Percentiles rank a stretch among this genome's conserved stretches.
These are phyloP conservation scores for Elysia crispata DNA, from an alignment of 2,888 invertebrate genomes.

Conservation along the genomic window DNA sequence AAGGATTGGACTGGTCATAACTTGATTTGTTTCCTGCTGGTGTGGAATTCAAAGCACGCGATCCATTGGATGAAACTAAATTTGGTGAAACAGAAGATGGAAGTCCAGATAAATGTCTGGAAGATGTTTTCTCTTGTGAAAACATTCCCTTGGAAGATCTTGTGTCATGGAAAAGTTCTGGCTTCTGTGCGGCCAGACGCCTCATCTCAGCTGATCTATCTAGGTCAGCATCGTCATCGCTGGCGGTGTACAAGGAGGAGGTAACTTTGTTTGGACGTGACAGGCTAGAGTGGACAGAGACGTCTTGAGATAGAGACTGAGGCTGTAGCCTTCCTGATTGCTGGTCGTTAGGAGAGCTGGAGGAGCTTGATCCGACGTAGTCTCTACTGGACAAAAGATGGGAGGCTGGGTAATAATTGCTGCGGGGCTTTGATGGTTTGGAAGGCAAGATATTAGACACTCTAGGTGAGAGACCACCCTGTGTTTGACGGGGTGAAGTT, in stretches of 20 bases:
- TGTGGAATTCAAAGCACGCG: too few species aligned
- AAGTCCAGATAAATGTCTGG: background rate
- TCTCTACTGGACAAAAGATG: constrained; percentile 6
- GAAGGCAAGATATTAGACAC: background rate
- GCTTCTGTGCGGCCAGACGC: constrained; percentile 14
- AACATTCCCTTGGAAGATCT: background rate
- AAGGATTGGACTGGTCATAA: background rate
- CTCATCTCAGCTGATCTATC: constrained; percentile 30
- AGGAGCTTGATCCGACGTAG: background rate
- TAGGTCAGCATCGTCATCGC: background rate
- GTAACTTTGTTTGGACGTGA: background rate
- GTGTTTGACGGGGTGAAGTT: background rate
- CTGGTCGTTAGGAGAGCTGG: background rate
- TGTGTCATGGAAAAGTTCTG: constrained; percentile 33
- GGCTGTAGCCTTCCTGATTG: too few species aligned
- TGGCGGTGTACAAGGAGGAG: background rate
- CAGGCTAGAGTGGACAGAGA: background rate
- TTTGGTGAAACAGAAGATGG: too few species aligned
- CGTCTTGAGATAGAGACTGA: too few species aligned
- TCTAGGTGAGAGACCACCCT: background rate
- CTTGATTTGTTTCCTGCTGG: too few species aligned
- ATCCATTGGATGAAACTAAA: too few species aligned
- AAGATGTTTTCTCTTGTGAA: background rate
- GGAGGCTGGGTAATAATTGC: background rate
- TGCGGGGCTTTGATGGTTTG: background rate